Evolutionary conservation across 2,113 vertebrate species (phyloP).

Genomic region (Leptosomus discolor): DNA sequence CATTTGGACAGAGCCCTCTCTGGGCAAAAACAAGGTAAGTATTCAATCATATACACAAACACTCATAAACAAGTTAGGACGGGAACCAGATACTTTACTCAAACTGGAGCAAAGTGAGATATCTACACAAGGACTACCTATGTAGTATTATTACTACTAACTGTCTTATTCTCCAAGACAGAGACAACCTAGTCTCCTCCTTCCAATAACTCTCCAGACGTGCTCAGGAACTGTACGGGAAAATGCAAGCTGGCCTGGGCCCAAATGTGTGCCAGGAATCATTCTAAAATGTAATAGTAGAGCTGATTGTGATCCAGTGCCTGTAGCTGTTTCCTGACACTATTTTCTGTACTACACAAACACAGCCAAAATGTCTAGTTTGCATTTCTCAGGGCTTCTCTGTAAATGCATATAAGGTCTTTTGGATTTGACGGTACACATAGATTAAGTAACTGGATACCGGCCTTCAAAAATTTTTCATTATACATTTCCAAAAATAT

Average conservation of each 20-base stretch:
- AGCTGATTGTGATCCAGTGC: not conserved
- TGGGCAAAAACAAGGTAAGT: not conserved
- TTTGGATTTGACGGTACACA: not conserved
- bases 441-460: not conserved
- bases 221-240: fast-evolving
- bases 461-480: fast-evolving
- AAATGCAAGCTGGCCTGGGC: not conserved
- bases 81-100: not conserved
- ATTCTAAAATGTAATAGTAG: not conserved
- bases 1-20: not conserved
- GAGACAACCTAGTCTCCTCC: not conserved
- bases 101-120: not conserved
- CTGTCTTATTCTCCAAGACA: not conserved
- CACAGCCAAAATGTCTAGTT: not conserved
- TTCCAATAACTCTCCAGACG: not conserved
- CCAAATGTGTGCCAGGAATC: not conserved
- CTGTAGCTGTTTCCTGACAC: not conserved
- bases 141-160: not conserved
- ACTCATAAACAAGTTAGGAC: not conserved
- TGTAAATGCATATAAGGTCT: not conserved
- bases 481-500: not conserved
- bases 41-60: not conserved
- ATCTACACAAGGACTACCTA: not conserved
- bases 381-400: not conserved
- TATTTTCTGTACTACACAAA: not conserved